These are phyloP conservation scores for Ylistrum balloti DNA, from an alignment of 1,140 invertebrate species.

Conservation along the genomic window DNA sequence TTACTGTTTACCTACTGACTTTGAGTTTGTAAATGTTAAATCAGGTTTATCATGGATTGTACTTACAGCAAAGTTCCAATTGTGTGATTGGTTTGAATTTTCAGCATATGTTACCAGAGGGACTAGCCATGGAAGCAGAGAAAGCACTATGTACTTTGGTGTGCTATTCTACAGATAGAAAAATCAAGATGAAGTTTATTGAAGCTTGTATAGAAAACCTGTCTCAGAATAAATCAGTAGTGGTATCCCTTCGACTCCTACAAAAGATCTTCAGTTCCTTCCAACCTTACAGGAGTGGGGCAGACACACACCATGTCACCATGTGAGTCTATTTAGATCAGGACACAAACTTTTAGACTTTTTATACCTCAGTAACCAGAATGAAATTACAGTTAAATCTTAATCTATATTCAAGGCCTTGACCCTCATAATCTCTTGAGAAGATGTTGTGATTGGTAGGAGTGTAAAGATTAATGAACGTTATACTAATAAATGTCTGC, in stretches of 20 bases:
- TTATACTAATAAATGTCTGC: no score
- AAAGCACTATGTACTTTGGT: slow-evolving; percentile 94
- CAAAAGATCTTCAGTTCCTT: slow-evolving; percentile 96
- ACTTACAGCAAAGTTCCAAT: not conserved
- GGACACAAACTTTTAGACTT: no score
- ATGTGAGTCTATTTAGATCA: slow-evolving; percentile 81
- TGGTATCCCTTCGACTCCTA: slow-evolving; percentile 92
- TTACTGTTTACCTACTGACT: no score
- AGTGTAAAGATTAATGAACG: no score
- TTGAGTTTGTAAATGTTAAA: no score
- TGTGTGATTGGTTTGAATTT: slow-evolving; percentile 67
- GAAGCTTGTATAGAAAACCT: slow-evolving; percentile 96
- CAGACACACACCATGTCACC: slow-evolving; percentile 82
- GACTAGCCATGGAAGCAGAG: slow-evolving; percentile 93
- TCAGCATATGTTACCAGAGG: slow-evolving; percentile 91
- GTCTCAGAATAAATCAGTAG: slow-evolving; percentile 90
- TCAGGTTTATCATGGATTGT: not conserved
- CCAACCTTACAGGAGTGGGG: slow-evolving; percentile 88
- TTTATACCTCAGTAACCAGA: no score
- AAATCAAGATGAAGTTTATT: slow-evolving; percentile 96
- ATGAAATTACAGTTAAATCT: no score
- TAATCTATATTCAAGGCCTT: no score
- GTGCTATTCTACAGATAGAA: slow-evolving; percentile 92
- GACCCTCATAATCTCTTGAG: no score
- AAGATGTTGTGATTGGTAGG: no score